A percentile compares a stretch with the other conserved stretches of the same genome.
Evolutionary conservation across 2,888 invertebrate species (phyloP).

Genomic region (Coremacera marginata): DNA sequence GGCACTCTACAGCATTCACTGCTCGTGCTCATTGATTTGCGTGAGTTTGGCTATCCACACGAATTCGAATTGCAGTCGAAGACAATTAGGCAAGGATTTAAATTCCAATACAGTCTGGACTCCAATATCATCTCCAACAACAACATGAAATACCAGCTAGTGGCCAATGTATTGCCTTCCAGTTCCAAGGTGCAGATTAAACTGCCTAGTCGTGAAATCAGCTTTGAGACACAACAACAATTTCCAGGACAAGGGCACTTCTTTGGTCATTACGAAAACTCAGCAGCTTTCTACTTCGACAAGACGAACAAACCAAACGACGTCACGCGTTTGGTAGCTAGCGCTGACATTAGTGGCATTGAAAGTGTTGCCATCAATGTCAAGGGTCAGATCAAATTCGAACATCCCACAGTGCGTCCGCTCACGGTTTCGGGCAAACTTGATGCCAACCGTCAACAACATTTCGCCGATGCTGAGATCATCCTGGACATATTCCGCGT

Average conservation of each 20-base stretch:
- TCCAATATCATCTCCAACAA: constrained; percentile 79
- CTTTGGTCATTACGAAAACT: constrained; percentile 75
- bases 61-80: constrained; percentile 80
- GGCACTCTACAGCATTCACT: constrained; percentile 73
- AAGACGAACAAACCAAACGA: constrained; percentile 79
- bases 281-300: constrained; percentile 77
- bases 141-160: constrained; percentile 79
- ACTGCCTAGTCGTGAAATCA: constrained; percentile 78
- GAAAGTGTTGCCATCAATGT: constrained; percentile 70
- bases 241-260: constrained; percentile 68
- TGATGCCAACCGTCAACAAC: constrained; percentile 64
- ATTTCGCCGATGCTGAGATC: constrained; percentile 61
- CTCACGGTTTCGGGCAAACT: constrained; percentile 69
- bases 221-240: constrained; percentile 73
- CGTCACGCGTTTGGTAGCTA: constrained; percentile 74
- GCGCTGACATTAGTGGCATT: constrained; percentile 71
- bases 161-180: constrained; percentile 75
- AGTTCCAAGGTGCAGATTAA: constrained; percentile 75
- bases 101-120: constrained; percentile 76
- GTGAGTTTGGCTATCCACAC: constrained; percentile 80
- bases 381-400: constrained; percentile 74
- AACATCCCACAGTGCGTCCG: constrained; percentile 76
- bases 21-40: constrained; percentile 78
- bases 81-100: constrained; percentile 74
- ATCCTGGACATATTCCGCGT: constrained; percentile 75